Base-by-base conservation (phyloP, 2,113 vertebrate genomes). In the Cebidichthys violaceus region DNA sequence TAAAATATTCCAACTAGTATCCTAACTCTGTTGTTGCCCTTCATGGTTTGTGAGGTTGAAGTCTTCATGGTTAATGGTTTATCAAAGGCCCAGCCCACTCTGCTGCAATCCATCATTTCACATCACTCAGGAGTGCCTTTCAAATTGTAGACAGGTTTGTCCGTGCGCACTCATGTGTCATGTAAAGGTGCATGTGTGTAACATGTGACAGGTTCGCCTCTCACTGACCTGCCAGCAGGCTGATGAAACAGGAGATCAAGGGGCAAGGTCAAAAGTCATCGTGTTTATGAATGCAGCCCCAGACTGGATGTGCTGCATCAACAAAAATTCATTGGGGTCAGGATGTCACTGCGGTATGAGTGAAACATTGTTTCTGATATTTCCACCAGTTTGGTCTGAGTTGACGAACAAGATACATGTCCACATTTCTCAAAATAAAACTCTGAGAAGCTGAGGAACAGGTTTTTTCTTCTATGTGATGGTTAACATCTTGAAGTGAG, bases 231-330 rank as follows among this genome's bases (percentile, higher is more conserved):
- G 77, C 31, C 47, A 57, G 47, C 0, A 0, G 2, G 29, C 37
- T 64, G 41, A 75, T 78, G 45, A 82, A 86, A 83, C 76, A 77
- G 45, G 6, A 43, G 78, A 72, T 67, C 50, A 77, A 20, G 33
- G 66, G 64, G 22, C 11, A 37, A 77, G 78, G 80, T 84, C 64
- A 75, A 27, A 84, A 85, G 81, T 88, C 75, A 29, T 20, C 0
- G 39, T 50, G 69, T 90, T 87, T 79, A 72, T 81, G 86, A 88
- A 82, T 27, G n/a, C 65, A 29, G 35, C 31, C 47, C 68, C 14
- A 11, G 29, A 69, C n/a, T 70, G 69, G 65, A 78, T 0, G 15
- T 35, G 79, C 82, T 67, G 72, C 24, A 41, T 82, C 89, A 83
- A 82, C 86, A 85, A 20, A 73, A 60, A 22, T 45, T 47, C 59